Base-by-base conservation (phyloP, 2,888 invertebrate genomes). In the Cacoxenus indagator region DNA sequence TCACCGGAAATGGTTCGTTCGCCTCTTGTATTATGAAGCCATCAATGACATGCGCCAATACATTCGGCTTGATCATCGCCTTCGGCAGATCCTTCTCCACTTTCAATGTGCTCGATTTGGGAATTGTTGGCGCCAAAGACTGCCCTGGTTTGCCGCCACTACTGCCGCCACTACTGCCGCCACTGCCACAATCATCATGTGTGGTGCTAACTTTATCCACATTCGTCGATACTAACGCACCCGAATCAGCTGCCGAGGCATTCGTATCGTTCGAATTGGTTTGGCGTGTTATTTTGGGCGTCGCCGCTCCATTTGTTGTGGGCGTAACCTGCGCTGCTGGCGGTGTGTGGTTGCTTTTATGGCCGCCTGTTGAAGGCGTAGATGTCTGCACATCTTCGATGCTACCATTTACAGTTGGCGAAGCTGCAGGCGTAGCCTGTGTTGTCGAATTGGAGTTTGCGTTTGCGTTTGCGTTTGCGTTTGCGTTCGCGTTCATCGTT, bases 21-120 rank as follows among this genome's bases (percentile, higher is more conserved):
- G 95, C 96, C 90, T 98, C 98, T 87, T 97, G 97, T 76, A 98
- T 98, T 6, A 98, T 95, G 87, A 96, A 98, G 65, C 97, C 98
- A 86, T 97, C 98, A 73, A 98, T 98, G 26, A 98, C 96, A 86
- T 98, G 98, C 0, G 98, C 98, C 65, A 98, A 89, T 6, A 98
- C 96, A 85, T 97, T 96, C 0, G 97, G 97, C 86, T 97, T 97
- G 14, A 97, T 96, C 92, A 97, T 94, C 1, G 96, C 97, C 87
- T 96, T 95, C 19, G 95, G 95, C 45, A 95, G 90, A 86, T 84
- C 87, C 65, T 83, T 88, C 68, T 85, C 89, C 82, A 76, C 72
- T 62, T 84, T 83, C 26, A 74, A 77, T 68, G 48, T 79, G n/a
- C 82, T 81, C 26, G 76, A 76, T 1, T 86, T 86, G 0, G 86